Evolutionary conservation across 1,140 invertebrate genomes (phyloP).

Genomic region (Stenopsyche tienmushanensis): DNA sequence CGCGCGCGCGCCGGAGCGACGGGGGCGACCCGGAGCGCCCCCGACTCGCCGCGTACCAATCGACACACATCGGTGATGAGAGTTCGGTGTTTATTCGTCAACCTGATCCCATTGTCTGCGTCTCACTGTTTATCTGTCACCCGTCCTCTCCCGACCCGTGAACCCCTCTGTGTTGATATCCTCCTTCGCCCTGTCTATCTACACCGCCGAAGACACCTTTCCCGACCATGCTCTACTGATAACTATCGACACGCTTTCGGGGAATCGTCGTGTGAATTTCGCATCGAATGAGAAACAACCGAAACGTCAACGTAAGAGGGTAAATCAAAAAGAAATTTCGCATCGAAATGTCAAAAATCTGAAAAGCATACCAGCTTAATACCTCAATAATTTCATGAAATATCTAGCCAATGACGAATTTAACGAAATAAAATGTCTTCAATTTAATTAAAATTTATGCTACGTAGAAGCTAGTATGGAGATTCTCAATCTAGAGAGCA

Average conservation of each 20-base stretch:
- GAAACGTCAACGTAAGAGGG: neutral
- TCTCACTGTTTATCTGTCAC: constrained; percentile 60
- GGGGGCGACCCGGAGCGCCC: too few relatives aligned
- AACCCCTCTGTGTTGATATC: constrained; percentile 60
- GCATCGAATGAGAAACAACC: too few relatives aligned
- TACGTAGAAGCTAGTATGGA: too few relatives aligned
- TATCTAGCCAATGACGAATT: too few relatives aligned
- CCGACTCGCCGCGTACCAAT: neutral
- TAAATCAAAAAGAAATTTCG: too few relatives aligned
- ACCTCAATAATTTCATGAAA: too few relatives aligned
- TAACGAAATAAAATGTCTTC: too few relatives aligned
- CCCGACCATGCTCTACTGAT: constrained; percentile 14
- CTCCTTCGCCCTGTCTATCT: too few relatives aligned
- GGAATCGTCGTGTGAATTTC: neutral
- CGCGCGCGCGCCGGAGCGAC: neutral
- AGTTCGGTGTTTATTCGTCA: constrained; percentile 52
- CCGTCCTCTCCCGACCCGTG: constrained; percentile 53
- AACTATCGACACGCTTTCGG: neutral
- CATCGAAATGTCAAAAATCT: too few relatives aligned
- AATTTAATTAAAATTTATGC: too few relatives aligned
- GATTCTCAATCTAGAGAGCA: too few relatives aligned
- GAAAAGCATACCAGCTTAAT: too few relatives aligned
- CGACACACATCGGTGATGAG: constrained; percentile 42
- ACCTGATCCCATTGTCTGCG: constrained; percentile 65
- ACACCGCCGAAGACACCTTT: constrained; percentile 49